phyloP scores from a whole-genome alignment of 2,797 vertebrate species.

The Liasis olivaceus region DNA sequence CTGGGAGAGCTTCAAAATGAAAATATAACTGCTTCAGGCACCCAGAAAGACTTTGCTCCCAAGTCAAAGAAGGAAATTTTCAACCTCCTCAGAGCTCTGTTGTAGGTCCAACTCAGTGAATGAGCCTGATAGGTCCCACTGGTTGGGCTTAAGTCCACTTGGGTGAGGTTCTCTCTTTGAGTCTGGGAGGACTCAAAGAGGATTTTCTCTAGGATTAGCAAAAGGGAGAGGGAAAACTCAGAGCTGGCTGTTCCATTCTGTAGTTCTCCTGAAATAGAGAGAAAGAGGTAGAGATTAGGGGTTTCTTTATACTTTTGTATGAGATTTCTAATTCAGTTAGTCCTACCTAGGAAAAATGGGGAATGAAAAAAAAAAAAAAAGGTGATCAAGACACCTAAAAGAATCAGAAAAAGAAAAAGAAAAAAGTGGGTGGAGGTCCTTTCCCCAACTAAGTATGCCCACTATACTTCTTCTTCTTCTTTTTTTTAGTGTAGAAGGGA shows the following conservation, averaged over 20 bases:
- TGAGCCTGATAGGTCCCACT: background rate
- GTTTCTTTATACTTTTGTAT: background rate
- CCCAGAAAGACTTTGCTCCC: background rate
- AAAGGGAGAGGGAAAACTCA: background rate
- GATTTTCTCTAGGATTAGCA: background rate
- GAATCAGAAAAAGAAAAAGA: background rate
- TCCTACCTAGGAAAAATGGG: too few species aligned
- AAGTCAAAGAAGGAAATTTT: background rate
- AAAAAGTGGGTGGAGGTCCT: too few species aligned
- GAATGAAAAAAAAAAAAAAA: background rate
- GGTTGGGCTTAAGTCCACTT: background rate
- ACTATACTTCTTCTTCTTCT: too few species aligned
- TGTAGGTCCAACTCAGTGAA: background rate
- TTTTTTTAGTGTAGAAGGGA: background rate
- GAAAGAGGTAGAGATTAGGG: background rate
- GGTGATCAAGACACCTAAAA: background rate
- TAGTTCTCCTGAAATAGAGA: background rate
- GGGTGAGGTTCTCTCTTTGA: background rate
- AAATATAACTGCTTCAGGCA: background rate
- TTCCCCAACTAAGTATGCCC: too few species aligned
- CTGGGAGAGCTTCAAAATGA: background rate
- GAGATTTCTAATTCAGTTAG: background rate
- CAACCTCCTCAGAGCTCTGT: background rate
- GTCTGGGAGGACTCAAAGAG: background rate
- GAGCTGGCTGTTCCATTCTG: background rate